Percentiles rank a stretch among this genome's conserved stretches.
Evolutionary conservation across 2,797 vertebrate genomes (phyloP).

Genomic region (Gymnoscopelus braueri): DNA sequence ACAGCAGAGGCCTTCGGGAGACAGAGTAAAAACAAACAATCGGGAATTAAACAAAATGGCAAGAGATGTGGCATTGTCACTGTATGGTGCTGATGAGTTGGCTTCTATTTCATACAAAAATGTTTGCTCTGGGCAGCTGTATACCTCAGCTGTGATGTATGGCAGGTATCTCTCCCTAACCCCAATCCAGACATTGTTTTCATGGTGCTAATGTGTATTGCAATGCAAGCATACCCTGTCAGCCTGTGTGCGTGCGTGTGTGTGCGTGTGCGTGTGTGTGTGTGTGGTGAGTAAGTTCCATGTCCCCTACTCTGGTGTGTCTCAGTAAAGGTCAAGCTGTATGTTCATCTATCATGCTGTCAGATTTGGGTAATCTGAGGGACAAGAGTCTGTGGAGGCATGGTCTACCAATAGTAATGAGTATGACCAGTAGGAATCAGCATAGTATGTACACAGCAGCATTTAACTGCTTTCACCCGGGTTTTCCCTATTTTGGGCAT

Average conservation of each 20-base stretch:
- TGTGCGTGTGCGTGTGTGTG: conserved; percentile 16
- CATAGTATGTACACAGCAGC: conserved; percentile 39
- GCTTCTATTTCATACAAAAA: conserved; percentile 8
- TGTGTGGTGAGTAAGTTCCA: too few relatives aligned
- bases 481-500: too few relatives aligned
- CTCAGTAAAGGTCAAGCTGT: conserved; percentile 50
- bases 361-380: conserved; percentile 51
- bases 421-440: not conserved
- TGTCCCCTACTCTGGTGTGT: conserved; percentile 9
- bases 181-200: conserved; percentile 6
- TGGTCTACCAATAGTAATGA: too few relatives aligned
- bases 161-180: not conserved
- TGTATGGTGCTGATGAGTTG: conserved; percentile 13
- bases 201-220: not conserved
- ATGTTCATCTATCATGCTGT: conserved; percentile 76
- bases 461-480: conserved; percentile 26
- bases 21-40: conserved; percentile 65
- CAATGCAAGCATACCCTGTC: conserved; percentile 16
- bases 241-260: not conserved
- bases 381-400: conserved; percentile 9
- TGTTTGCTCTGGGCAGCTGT: conserved; percentile 14
- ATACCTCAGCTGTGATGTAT: conserved; percentile 1
- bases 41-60: conserved; percentile 64
- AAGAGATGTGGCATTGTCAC: conserved; percentile 19
- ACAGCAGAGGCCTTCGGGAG: conserved; percentile 59